phyloP scores from a whole-genome alignment of 2,113 vertebrate genomes.

The Miniopterus natalensis region DNA sequence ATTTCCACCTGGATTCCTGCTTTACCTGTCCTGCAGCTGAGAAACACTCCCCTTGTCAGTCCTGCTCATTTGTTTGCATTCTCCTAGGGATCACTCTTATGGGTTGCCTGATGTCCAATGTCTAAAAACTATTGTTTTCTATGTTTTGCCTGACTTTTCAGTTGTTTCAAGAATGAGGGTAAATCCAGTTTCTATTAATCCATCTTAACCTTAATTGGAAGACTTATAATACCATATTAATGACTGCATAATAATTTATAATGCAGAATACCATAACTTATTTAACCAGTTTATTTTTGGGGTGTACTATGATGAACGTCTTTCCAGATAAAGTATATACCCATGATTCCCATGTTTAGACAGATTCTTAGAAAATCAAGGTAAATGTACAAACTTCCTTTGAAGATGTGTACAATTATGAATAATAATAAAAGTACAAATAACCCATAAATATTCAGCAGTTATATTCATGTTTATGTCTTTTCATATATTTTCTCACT shows the following conservation, averaged over 20 bases:
- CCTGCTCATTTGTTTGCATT: not conserved
- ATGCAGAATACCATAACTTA: not conserved
- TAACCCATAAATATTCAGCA: not conserved
- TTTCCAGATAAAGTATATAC: not conserved
- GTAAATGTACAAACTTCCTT: not conserved
- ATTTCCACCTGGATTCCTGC: not conserved
- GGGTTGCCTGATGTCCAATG: not conserved
- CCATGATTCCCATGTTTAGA: not conserved
- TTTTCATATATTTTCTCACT: not conserved
- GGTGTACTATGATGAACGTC: not conserved
- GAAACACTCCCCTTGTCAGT: not conserved
- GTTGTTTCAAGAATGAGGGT: not conserved
- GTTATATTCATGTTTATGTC: not conserved
- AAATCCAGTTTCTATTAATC: not conserved
- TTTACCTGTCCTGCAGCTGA: not conserved
- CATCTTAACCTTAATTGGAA: conserved; percentile 18
- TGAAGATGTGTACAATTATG: not conserved
- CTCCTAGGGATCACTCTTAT: not conserved
- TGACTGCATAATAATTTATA: conserved; percentile 1
- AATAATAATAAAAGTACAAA: conserved; percentile 13
- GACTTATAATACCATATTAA: not conserved
- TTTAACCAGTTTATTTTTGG: not conserved
- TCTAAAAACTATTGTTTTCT: not conserved
- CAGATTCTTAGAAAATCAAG: not conserved
- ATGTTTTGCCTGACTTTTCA: not conserved